Percentiles rank a stretch among this genome's conserved stretches.
These are phyloP conservation scores for Ophioderma brevispina DNA, from an alignment of 35 echinoderm and acorn worm genomes.

Conservation along the genomic window DNA sequence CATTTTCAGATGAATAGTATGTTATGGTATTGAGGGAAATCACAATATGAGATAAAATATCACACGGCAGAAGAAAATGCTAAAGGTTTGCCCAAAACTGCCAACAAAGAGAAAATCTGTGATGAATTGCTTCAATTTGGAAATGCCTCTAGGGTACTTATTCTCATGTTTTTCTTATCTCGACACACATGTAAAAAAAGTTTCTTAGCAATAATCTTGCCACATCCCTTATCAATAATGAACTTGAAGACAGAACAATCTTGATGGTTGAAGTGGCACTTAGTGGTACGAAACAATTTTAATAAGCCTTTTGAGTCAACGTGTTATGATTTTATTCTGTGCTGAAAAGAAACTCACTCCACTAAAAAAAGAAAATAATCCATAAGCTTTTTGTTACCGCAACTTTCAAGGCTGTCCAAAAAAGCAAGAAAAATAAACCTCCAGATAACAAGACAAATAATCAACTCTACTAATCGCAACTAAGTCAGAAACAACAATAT, in stretches of 20 bases:
- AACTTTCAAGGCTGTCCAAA: not conserved
- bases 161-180: not conserved
- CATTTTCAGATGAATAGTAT: too few relatives aligned
- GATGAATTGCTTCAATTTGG: conserved; percentile 10
- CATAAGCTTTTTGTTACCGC: not conserved
- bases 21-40: conserved; percentile 1
- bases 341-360: not conserved
- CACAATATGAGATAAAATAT: not conserved
- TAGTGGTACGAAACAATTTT: not conserved
- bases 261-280: not conserved
- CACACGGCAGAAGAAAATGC: not conserved
- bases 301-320: not conserved
- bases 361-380: not conserved
- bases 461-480: not conserved
- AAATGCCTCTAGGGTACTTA: not conserved
- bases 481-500: not conserved
- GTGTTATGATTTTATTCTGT: not conserved
- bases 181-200: not conserved
- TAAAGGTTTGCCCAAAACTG: not conserved
- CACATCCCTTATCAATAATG: not conserved
- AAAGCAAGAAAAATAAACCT: not conserved
- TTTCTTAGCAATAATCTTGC: not conserved
- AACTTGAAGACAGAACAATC: not conserved
- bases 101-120: not conserved
- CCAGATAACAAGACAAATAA: not conserved